Percentiles rank a stretch among this genome's conserved stretches.
Conservation (phyloP, 2,113 vertebrate species). For the Phalacrocorax pelagicus region DNA sequence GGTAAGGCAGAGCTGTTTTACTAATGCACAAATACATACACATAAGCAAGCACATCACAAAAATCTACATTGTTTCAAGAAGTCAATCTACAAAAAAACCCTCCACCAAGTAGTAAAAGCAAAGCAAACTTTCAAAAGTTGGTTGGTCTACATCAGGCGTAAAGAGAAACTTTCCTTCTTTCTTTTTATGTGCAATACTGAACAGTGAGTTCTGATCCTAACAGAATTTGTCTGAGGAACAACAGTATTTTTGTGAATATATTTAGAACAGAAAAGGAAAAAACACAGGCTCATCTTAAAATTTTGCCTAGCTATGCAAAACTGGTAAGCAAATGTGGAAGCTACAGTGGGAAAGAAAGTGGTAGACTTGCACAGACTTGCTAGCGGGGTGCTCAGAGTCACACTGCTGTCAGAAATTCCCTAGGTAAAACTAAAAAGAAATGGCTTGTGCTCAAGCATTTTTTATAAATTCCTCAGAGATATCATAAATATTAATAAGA, state of each 20-base stretch:
- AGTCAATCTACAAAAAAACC: not conserved
- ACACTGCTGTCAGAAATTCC: slow-evolving; percentile 34
- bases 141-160: too few relatives aligned
- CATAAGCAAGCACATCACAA: not conserved
- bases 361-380: slow-evolving; percentile 4
- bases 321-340: not conserved
- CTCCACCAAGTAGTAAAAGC: not conserved
- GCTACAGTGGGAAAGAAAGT: not conserved
- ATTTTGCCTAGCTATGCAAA: slow-evolving; percentile 24
- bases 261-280: not conserved
- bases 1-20: not conserved
- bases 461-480: slow-evolving; percentile 52
- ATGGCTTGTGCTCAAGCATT: slow-evolving; percentile 1
- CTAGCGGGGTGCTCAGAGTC: slow-evolving; percentile 56
- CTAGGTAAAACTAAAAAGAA: slow-evolving; percentile 39
- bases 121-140: not conserved
- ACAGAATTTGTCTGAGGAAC: not conserved
- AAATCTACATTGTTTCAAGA: not conserved
- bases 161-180: too few relatives aligned
- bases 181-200: not conserved
- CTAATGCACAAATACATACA: not conserved
- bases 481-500: slow-evolving; percentile 62
- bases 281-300: not conserved
- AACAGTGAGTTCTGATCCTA: not conserved
- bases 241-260: not conserved